Conservation (phyloP, 2,113 vertebrate genomes). For the Vulpes vulpes region DNA sequence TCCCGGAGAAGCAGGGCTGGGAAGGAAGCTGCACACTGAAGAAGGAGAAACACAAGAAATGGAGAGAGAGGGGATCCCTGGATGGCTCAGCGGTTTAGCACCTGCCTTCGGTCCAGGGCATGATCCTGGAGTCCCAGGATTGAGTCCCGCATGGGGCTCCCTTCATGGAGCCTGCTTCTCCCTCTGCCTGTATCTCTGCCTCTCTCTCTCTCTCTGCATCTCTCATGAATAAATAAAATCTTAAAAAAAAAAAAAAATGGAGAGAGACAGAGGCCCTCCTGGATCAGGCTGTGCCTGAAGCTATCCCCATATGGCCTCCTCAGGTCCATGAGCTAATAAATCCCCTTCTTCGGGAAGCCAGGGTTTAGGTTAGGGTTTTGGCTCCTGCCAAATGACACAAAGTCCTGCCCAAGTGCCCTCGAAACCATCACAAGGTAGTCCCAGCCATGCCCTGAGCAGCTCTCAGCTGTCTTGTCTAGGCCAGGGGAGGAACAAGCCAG, state of each 20-base stretch:
- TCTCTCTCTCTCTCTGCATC: too few relatives aligned
- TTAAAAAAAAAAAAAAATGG: not conserved
- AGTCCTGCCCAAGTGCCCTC: not conserved
- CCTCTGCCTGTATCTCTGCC: too few relatives aligned
- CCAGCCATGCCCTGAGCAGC: not conserved
- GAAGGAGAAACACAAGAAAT: not conserved
- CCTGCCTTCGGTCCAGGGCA: too few relatives aligned
- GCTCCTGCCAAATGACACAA: not conserved
- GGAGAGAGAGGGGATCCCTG: not conserved
- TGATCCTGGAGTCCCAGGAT: too few relatives aligned
- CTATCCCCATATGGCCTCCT: not conserved
- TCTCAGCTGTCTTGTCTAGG: not conserved
- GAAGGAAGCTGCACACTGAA: not conserved
- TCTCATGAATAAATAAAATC: too few relatives aligned
- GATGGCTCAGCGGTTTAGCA: too few relatives aligned
- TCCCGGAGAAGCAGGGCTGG: too few relatives aligned
- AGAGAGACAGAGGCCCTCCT: not conserved
- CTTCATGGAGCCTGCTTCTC: too few relatives aligned
- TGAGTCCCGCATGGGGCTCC: too few relatives aligned
- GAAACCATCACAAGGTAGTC: too few relatives aligned
- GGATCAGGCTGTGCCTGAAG: not conserved
- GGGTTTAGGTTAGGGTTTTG: not conserved
- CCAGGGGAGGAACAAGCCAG: not conserved
- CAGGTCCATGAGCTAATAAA: not conserved
- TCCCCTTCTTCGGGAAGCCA: not conserved